These are phyloP conservation scores for Steatornis caripensis DNA, from an alignment of 2,113 vertebrate genomes.

Conservation along the genomic window DNA sequence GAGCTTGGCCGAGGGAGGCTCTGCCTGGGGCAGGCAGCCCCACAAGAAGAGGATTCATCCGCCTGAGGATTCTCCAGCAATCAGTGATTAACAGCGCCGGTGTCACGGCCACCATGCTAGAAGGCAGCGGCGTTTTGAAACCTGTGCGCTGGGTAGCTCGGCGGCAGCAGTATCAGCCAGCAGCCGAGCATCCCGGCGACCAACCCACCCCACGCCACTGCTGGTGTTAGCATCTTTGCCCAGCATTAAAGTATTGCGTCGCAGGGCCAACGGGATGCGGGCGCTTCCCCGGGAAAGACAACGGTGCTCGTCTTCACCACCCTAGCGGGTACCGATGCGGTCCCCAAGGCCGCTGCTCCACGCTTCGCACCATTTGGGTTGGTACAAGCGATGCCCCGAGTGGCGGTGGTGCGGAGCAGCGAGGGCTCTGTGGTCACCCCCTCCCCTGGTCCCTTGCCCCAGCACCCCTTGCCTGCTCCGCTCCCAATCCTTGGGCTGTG, in stretches of 20 bases:
- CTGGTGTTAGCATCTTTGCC: neutral
- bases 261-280: neutral
- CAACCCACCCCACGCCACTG: rapidly evolving
- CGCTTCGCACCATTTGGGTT: neutral
- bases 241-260: neutral
- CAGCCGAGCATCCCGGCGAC: neutral
- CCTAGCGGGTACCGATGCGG: rapidly evolving
- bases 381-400: neutral
- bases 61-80: neutral
- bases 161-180: neutral
- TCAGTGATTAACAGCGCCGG: neutral
- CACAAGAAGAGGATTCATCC: neutral
- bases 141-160: rapidly evolving
- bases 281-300: neutral
- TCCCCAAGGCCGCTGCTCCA: neutral
- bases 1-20: neutral
- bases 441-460: no score
- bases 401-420: rapidly evolving
- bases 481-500: neutral
- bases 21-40: neutral
- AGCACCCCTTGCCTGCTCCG: neutral
- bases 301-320: neutral
- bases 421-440: neutral
- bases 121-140: neutral
- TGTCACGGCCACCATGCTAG: neutral